A percentile compares a stretch with the other conserved stretches of the same genome.
These are phyloP conservation scores for Tamandua tetradactyla DNA, from an alignment of 2,797 vertebrate genomes.

Conservation along the genomic window DNA sequence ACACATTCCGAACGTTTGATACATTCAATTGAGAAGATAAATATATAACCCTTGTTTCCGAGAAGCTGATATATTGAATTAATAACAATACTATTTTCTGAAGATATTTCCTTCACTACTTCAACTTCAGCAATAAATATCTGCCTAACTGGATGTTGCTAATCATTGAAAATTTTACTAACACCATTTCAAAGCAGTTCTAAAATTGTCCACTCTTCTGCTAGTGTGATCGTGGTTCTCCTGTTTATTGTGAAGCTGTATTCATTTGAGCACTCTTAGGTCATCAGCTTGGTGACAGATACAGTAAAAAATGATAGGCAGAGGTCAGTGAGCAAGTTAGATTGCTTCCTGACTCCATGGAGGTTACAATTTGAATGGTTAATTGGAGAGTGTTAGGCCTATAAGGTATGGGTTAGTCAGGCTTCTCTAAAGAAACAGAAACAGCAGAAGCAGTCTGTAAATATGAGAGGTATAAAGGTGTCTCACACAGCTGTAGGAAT, in stretches of 20 bases:
- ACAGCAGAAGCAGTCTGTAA: too few relatives aligned
- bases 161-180: background rate
- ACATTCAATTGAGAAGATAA: background rate
- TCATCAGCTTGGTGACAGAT: background rate
- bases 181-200: background rate
- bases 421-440: too few relatives aligned
- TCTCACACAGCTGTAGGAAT: too few relatives aligned
- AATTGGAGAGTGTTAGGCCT: background rate
- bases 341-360: background rate
- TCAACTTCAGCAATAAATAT: background rate
- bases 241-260: background rate
- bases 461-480: too few relatives aligned
- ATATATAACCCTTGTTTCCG: background rate
- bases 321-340: background rate
- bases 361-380: background rate
- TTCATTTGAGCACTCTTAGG: background rate
- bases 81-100: background rate
- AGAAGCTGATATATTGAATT: slow-evolving; percentile 28
- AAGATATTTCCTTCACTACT: background rate
- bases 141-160: background rate
- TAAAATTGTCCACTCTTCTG: background rate
- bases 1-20: slow-evolving; percentile 9
- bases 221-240: background rate
- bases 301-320: background rate
- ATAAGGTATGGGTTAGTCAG: too few relatives aligned